These are phyloP conservation scores for Potamarius usumacintae DNA, from an alignment of 2,113 vertebrate genomes.

Conservation along the genomic window DNA sequence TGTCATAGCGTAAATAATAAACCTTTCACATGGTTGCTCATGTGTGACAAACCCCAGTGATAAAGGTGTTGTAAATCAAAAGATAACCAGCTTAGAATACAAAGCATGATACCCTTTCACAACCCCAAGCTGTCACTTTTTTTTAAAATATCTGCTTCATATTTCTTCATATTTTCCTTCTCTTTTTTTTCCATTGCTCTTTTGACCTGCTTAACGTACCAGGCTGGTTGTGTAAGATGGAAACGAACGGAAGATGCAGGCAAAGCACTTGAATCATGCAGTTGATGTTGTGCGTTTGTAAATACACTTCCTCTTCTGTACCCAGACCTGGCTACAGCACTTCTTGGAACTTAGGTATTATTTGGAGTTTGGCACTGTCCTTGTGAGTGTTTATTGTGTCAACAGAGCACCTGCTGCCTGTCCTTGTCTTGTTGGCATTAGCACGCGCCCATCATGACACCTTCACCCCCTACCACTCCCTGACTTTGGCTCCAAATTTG, in stretches of 20 bases:
- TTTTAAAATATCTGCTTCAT: not conserved
- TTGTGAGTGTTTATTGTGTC: constrained; percentile 59
- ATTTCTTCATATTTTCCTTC: constrained; percentile 34
- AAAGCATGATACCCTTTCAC: constrained; percentile 23
- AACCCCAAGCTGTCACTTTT: not conserved
- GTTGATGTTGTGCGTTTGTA: constrained; percentile 30
- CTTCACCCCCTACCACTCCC: constrained; percentile 29
- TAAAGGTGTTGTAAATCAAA: constrained; percentile 40
- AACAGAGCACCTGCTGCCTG: constrained; percentile 60
- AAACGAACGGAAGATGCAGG: constrained; percentile 43
- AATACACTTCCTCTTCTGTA: constrained; percentile 35
- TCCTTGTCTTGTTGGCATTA: constrained; percentile 42
- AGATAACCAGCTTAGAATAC: constrained; percentile 7
- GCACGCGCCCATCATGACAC: constrained; percentile 53
- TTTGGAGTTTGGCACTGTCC: constrained; percentile 53
- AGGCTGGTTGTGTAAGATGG: constrained; percentile 37
- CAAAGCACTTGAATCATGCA: constrained; percentile 37
- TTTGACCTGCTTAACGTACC: constrained; percentile 47
- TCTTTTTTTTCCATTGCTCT: constrained; percentile 6
- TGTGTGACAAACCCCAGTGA: constrained; percentile 2
- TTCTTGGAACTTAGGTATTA: constrained; percentile 50
- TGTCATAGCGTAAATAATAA: not conserved
- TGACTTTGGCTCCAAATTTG: not conserved
- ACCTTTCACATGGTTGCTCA: not conserved
- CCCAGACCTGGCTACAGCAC: constrained; percentile 30